Base-by-base conservation (phyloP, 1,140 invertebrate species). In the Neodiprion pinetum region DNA sequence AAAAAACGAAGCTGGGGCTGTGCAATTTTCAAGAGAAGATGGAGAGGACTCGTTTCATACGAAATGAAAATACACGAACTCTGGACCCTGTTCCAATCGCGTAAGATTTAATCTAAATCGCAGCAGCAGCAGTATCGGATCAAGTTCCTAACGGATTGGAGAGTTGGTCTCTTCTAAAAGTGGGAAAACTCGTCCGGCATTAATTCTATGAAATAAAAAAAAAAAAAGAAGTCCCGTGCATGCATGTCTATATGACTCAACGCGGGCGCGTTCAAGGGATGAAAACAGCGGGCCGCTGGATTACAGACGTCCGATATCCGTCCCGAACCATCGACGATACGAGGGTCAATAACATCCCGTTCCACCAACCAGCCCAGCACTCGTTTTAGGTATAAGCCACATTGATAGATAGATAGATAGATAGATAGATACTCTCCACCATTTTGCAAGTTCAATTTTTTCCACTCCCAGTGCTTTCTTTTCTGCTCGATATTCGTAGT, bases 151-250 rank as follows among this genome's bases (percentile, higher is more conserved):
- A 40, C 28, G 28, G 28, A 40, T 40, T 40, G 28, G 5, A 3
- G 5, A 40, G 28, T 40, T 40, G 28, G 28, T 40, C 28, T 40
- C 1, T 40, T 61, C n/a, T 61, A 12, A 61, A 61, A 61, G 53
- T 61, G 53, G 11, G 53, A 61, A 61, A 61, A 61, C 53, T 61
- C 53, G 53, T 61, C n/a, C 53, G 53, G 53, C 53, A 61, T 61
- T 17, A 61, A 61, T 61, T 61, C 53, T 61, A 12, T 61, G 11
- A 61, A 9, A 61, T 5, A 61, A 17, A 61, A 9, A 61, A 61
- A 61, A n/a, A 61, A n/a, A 40, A 40, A 40, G 0, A 61, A 17
- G 9, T 12, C 11, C 53, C 53, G 50, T 21, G 17, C 17, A 21
- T 21, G 17, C 17, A 21, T 21, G 17, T 0, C 28, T 40, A 40